A percentile compares a stretch with the other conserved stretches of the same genome.
These are phyloP conservation scores for Crossocerus cetratus DNA, from an alignment of 2,888 invertebrate species.

Conservation along the genomic window DNA sequence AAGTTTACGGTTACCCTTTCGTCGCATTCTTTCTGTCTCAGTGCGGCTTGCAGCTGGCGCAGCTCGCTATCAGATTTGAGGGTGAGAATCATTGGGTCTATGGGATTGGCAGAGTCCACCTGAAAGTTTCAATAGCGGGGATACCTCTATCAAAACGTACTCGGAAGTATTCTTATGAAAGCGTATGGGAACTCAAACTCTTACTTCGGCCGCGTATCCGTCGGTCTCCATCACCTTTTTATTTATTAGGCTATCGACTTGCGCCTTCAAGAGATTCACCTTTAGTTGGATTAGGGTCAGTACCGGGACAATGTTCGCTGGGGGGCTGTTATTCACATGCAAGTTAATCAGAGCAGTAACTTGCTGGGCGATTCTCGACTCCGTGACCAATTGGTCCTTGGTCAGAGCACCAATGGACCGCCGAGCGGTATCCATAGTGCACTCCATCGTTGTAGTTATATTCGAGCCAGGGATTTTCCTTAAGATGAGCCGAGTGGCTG, in stretches of 20 bases:
- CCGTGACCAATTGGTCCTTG: slow-evolving; percentile 69
- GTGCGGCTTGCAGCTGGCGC: slow-evolving; percentile 61
- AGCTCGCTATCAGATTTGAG: slow-evolving; percentile 68
- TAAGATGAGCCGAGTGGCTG: slow-evolving; percentile 67
- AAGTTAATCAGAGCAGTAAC: slow-evolving; percentile 70
- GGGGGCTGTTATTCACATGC: slow-evolving; percentile 68
- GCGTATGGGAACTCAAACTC: not conserved
- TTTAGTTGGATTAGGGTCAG: slow-evolving; percentile 71
- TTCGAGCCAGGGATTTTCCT: slow-evolving; percentile 69
- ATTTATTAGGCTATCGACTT: slow-evolving; percentile 65
- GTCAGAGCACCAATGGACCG: slow-evolving; percentile 56
- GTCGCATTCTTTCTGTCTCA: slow-evolving; percentile 70
- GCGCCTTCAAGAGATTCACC: slow-evolving; percentile 67
- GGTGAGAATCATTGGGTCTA: slow-evolving; percentile 63
- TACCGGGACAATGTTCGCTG: slow-evolving; percentile 65
- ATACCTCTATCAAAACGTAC: not conserved
- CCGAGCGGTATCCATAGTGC: slow-evolving; percentile 66
- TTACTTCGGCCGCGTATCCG: slow-evolving; percentile 57
- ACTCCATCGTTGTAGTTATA: slow-evolving; percentile 63
- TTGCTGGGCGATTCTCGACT: slow-evolving; percentile 67
- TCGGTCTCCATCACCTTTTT: slow-evolving; percentile 65
- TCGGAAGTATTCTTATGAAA: not conserved
- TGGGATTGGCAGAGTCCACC: slow-evolving; percentile 42
- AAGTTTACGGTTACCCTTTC: slow-evolving; percentile 68
- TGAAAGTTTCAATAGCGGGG: slow-evolving; percentile 11